These are phyloP conservation scores for Hylaeus volcanicus DNA, from an alignment of 1,140 invertebrate genomes.

Conservation along the genomic window DNA sequence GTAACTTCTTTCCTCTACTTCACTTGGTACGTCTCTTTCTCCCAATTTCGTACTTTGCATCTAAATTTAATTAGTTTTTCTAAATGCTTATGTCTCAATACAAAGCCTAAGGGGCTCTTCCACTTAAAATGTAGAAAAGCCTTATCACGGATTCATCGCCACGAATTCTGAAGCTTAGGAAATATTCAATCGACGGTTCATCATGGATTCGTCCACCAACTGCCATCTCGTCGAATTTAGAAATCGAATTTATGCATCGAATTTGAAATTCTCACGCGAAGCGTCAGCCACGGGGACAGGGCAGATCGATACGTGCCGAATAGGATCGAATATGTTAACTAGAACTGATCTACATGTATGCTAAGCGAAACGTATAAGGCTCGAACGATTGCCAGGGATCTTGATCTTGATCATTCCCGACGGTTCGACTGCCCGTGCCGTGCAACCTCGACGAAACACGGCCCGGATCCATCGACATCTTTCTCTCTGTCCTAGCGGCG, in stretches of 20 bases:
- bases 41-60: too few relatives aligned
- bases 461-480: slow-evolving; percentile 40
- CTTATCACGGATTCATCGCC: background rate
- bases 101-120: background rate
- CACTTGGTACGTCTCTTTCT: too few relatives aligned
- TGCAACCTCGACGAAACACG: slow-evolving; percentile 30
- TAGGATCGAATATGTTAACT: slow-evolving; percentile 42
- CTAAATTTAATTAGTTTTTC: too few relatives aligned
- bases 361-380: slow-evolving; percentile 39
- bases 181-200: background rate
- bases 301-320: slow-evolving; percentile 39
- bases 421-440: background rate
- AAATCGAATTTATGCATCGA: slow-evolving; percentile 5
- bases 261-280: slow-evolving; percentile 27
- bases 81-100: too few relatives aligned
- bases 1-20: too few relatives aligned
- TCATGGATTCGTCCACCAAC: background rate
- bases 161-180: background rate
- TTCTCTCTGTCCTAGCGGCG: slow-evolving; percentile 23
- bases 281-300: background rate
- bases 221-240: background rate
- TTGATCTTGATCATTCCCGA: slow-evolving; percentile 37
- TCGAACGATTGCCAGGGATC: slow-evolving; percentile 36
- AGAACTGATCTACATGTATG: slow-evolving; percentile 38
- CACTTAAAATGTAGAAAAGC: background rate